A percentile compares a stretch with the other conserved stretches of the same genome.
phyloP scores from a whole-genome alignment of 2,113 vertebrate genomes.

The Pangasianodon hypophthalmus region DNA sequence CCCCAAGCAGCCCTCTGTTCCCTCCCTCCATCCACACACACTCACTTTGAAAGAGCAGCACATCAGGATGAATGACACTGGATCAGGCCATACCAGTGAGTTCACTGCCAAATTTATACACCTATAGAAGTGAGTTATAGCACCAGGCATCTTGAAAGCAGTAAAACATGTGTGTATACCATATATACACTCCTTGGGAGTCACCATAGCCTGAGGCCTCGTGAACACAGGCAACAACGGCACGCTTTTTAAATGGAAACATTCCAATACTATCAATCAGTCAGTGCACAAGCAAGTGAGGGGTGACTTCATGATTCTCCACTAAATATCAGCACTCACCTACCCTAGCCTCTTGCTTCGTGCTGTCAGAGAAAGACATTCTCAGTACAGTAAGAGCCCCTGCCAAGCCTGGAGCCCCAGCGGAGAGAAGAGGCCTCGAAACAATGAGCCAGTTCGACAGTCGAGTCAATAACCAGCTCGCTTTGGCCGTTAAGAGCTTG shows the following conservation, averaged over 20 bases:
- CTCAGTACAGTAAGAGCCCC: slow-evolving; percentile 45
- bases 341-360: not conserved
- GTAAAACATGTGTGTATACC: slow-evolving; percentile 57
- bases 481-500: slow-evolving; percentile 67
- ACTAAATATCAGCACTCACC: slow-evolving; percentile 52
- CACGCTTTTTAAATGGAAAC: slow-evolving; percentile 43
- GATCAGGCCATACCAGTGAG: slow-evolving; percentile 55
- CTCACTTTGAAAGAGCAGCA: slow-evolving; percentile 60
- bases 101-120: slow-evolving; percentile 61
- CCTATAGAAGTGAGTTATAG: slow-evolving; percentile 66
- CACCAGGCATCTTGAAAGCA: slow-evolving; percentile 50
- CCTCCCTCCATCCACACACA: slow-evolving; percentile 40
- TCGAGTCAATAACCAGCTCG: slow-evolving; percentile 67
- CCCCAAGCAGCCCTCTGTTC: not conserved
- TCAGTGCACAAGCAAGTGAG: slow-evolving; percentile 1
- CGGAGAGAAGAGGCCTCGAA: slow-evolving; percentile 55
- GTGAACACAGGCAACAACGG: slow-evolving; percentile 32
- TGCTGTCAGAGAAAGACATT: slow-evolving; percentile 25
- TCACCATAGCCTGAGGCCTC: slow-evolving; percentile 34
- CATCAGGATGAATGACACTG: slow-evolving; percentile 52
- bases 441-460: slow-evolving; percentile 62
- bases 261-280: slow-evolving; percentile 49
- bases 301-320: slow-evolving; percentile 38
- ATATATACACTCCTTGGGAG: slow-evolving; percentile 47
- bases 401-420: slow-evolving; percentile 54